Conservation (phyloP, 2,888 invertebrate species). For the Theretra japonica region DNA sequence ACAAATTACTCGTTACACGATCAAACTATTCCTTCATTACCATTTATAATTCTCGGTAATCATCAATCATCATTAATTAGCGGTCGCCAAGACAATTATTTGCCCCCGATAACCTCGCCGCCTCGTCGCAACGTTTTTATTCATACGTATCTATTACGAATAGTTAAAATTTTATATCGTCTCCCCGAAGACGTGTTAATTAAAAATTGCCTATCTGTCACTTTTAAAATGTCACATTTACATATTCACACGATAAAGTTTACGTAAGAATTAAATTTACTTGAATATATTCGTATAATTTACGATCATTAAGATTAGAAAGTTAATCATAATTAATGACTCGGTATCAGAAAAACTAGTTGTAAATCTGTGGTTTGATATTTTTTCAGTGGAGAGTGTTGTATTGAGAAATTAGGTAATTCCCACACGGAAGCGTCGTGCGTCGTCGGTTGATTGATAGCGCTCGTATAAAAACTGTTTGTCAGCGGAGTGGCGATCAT, state of each 20-base stretch:
- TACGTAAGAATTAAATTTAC: slow-evolving; percentile 28
- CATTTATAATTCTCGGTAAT: slow-evolving; percentile 64
- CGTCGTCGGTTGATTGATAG: slow-evolving; percentile 75
- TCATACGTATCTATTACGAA: slow-evolving; percentile 16
- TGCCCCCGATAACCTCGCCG: slow-evolving; percentile 7
- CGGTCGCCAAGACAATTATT: slow-evolving; percentile 56
- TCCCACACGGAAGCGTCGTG: slow-evolving; percentile 73
- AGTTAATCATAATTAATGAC: slow-evolving; percentile 28
- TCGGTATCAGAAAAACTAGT: slow-evolving; percentile 22
- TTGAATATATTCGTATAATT: slow-evolving; percentile 22
- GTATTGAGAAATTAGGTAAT: slow-evolving; percentile 59
- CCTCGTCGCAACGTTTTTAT: slow-evolving; percentile 3
- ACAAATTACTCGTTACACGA: slow-evolving; percentile 66
- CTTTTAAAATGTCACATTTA: slow-evolving; percentile 33
- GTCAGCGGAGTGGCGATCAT: slow-evolving; percentile 65
- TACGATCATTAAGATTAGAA: slow-evolving; percentile 31
- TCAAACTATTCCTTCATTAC: slow-evolving; percentile 59
- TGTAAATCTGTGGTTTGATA: slow-evolving; percentile 23
- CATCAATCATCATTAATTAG: slow-evolving; percentile 66
- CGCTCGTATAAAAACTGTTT: slow-evolving; percentile 71
- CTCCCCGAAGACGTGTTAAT: slow-evolving; percentile 30
- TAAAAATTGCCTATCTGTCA: slow-evolving; percentile 33
- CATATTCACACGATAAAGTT: slow-evolving; percentile 37
- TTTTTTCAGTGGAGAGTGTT: slow-evolving; percentile 41
- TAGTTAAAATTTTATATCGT: slow-evolving; percentile 28